These are phyloP conservation scores for Drosophila imparisetae DNA, from an alignment of 2,888 invertebrate species.

Conservation along the genomic window DNA sequence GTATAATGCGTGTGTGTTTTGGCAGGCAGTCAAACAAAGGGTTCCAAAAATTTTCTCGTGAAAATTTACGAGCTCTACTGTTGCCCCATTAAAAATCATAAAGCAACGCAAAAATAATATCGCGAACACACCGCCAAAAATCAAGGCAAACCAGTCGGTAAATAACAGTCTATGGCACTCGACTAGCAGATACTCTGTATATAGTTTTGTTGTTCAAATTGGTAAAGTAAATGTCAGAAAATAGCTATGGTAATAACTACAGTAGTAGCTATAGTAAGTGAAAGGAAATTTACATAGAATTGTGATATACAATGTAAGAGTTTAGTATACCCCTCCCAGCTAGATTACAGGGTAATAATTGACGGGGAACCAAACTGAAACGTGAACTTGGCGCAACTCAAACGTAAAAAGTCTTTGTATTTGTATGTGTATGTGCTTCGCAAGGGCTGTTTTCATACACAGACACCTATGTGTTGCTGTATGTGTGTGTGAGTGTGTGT, in stretches of 20 bases:
- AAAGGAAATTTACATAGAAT: background rate
- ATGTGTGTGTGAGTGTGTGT: background rate
- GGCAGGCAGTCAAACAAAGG: slow-evolving; percentile 51
- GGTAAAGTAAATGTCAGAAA: background rate
- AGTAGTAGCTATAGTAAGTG: background rate
- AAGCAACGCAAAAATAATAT: slow-evolving; percentile 52
- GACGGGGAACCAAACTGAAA: slow-evolving; percentile 30
- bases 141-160: slow-evolving; percentile 8
- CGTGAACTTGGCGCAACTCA: slow-evolving; percentile 51
- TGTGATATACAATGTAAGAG: background rate
- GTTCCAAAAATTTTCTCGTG: slow-evolving; percentile 47
- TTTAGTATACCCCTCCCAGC: background rate
- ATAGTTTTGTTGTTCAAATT: background rate
- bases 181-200: slow-evolving; percentile 5
- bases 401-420: slow-evolving; percentile 29
- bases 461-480: background rate
- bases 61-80: slow-evolving; percentile 68
- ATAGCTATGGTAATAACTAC: background rate
- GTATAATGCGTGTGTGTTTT: slow-evolving; percentile 41
- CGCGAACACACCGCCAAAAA: slow-evolving; percentile 9
- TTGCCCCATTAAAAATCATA: slow-evolving; percentile 77
- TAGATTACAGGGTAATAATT: slow-evolving; percentile 20
- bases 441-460: background rate
- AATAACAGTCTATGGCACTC: background rate
- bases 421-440: background rate